phyloP scores from a whole-genome alignment of 2,113 vertebrate species.

The Lethenteron reissneri region DNA sequence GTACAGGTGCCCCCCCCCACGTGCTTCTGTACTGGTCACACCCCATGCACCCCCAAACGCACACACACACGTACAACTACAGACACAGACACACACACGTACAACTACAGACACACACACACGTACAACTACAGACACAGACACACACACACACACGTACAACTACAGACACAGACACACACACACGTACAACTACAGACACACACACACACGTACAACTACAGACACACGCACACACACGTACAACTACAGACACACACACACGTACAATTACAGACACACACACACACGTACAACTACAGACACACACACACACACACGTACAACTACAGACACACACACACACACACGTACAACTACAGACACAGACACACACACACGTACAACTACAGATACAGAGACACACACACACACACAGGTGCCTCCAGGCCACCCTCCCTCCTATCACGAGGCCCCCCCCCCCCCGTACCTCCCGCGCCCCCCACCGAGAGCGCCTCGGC shows the following conservation, averaged over 20 bases:
- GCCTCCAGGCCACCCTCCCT: not conserved
- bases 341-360: not conserved
- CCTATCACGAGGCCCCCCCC: too few relatives aligned
- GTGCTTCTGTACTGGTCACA: too few relatives aligned
- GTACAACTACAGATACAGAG: too few relatives aligned
- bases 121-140: not conserved
- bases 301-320: conserved; percentile 4
- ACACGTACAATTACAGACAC: not conserved
- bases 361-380: not conserved
- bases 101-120: conserved; percentile 1
- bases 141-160: not conserved
- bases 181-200: not conserved
- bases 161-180: not conserved
- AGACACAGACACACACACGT: conserved; percentile 1
- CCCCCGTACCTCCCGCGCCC: too few relatives aligned
- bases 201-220: not conserved
- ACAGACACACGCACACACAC: not conserved
- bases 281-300: not conserved
- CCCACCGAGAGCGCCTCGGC: too few relatives aligned
- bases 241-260: not conserved
- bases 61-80: not conserved
- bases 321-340: not conserved
- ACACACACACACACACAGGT: not conserved
- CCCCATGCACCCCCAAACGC: not conserved
- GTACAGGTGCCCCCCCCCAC: too few relatives aligned